Evolutionary conservation across 2,888 invertebrate species (phyloP).

Genomic region (Xanthia togata): DNA sequence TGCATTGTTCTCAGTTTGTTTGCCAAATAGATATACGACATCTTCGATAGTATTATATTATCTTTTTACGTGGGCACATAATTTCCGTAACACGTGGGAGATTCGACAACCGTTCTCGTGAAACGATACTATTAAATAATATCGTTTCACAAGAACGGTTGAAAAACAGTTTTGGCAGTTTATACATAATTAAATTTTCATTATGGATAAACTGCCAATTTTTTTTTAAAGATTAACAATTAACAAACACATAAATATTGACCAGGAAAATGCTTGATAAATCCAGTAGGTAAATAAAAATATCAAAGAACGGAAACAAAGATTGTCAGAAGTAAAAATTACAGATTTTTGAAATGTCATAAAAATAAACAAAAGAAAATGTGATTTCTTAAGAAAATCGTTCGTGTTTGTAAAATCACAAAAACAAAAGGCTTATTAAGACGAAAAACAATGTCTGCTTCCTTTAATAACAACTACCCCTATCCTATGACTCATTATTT

Average conservation of each 20-base stretch:
- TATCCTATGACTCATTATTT: constrained; percentile 47
- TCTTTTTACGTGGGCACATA: not conserved
- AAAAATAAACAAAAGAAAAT: not conserved
- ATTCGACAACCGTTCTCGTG: not conserved
- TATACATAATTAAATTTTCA: no score
- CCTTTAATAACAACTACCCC: constrained; percentile 6
- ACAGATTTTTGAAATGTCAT: not conserved
- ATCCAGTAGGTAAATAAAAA: not conserved
- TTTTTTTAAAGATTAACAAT: not conserved
- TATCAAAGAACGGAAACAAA: not conserved
- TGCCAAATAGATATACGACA: constrained; percentile 51
- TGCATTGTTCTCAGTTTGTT: not conserved
- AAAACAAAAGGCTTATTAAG: not conserved
- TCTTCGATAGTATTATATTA: constrained; percentile 25
- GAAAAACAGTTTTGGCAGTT: no score
- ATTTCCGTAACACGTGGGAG: constrained; percentile 12
- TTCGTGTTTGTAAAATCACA: not conserved
- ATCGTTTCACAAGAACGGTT: no score
- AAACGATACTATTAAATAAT: no score
- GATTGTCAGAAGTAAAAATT: not conserved
- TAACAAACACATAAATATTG: not conserved
- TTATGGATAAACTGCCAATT: not conserved
- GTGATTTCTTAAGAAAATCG: not conserved
- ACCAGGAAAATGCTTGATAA: not conserved
- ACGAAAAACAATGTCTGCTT: not conserved